phyloP scores from a whole-genome alignment of 1,140 invertebrate genomes.

The Drosophila repletoides region DNA sequence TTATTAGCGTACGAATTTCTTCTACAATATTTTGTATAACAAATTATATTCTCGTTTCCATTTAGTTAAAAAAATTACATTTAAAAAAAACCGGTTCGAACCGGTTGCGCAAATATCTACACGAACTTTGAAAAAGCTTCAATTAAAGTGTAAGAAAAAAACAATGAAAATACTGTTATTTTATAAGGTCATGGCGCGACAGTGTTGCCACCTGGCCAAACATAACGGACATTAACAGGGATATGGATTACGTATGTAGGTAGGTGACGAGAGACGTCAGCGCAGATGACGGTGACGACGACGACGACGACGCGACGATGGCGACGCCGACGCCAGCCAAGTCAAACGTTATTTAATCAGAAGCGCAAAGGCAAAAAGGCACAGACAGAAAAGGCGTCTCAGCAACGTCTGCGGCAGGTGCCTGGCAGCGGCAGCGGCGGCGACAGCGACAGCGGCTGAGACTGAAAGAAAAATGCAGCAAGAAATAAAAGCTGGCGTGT shows the following conservation, averaged over 20 bases:
- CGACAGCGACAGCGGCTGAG: slow-evolving; percentile 27
- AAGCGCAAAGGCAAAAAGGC: slow-evolving; percentile 53
- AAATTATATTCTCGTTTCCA: no score
- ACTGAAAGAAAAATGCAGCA: slow-evolving; percentile 54
- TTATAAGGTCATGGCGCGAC: neutral
- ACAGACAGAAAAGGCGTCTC: slow-evolving; percentile 24
- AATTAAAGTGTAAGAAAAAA: neutral
- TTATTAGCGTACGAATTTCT: no score
- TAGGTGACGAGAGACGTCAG: slow-evolving; percentile 12
- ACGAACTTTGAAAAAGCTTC: no score
- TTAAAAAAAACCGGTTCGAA: no score
- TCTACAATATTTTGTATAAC: no score
- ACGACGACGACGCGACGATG: slow-evolving; percentile 27
- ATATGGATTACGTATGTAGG: slow-evolving; percentile 5
- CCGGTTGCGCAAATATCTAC: no score
- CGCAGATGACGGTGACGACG: slow-evolving; percentile 16
- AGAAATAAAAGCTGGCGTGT: slow-evolving; percentile 53
- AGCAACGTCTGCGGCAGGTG: slow-evolving; percentile 40
- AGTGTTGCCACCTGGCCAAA: slow-evolving; percentile 22
- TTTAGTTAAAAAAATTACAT: no score
- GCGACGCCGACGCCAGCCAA: slow-evolving; percentile 52
- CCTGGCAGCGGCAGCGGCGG: slow-evolving; percentile 43
- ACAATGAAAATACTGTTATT: neutral
- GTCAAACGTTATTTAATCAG: slow-evolving; percentile 79
- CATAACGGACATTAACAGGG: slow-evolving; percentile 15